These are phyloP conservation scores for Leptinotarsa rubiginosa DNA, from an alignment of 2,888 invertebrate species.

Conservation along the genomic window DNA sequence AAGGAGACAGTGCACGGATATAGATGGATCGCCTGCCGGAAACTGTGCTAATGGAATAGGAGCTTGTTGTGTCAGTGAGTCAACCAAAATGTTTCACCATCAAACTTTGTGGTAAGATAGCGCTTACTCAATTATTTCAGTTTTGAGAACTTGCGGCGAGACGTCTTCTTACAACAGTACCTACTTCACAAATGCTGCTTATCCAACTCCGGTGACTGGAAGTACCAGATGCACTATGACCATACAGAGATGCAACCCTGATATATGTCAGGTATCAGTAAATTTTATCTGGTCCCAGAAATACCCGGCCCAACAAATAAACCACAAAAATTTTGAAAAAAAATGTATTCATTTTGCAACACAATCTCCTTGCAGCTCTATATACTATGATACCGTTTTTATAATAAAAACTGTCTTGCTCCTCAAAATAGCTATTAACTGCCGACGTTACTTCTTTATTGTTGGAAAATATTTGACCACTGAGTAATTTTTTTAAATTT, in stretches of 20 bases:
- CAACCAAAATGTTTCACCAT: not conserved
- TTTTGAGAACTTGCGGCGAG: constrained; percentile 77
- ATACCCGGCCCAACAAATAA: too few relatives aligned
- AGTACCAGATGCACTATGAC: constrained; percentile 78
- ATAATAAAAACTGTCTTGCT: too few relatives aligned
- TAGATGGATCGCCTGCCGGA: constrained; percentile 79
- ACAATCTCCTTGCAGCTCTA: too few relatives aligned
- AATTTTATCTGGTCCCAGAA: not conserved
- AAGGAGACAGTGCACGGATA: constrained; percentile 78
- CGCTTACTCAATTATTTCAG: constrained; percentile 64
- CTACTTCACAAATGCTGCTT: constrained; percentile 83
- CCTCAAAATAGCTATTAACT: too few relatives aligned
- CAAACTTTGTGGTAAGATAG: not conserved
- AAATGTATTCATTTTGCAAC: too few relatives aligned
- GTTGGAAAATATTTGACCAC: too few relatives aligned
- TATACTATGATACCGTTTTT: too few relatives aligned
- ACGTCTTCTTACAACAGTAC: constrained; percentile 79
- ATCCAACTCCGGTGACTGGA: constrained; percentile 77
- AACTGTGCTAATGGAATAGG: constrained; percentile 80
- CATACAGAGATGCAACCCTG: constrained; percentile 75
- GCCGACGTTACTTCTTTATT: too few relatives aligned
- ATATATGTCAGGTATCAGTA: constrained; percentile 74
- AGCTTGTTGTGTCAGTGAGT: constrained; percentile 86
- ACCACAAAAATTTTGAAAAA: too few relatives aligned
- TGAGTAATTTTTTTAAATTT: too few relatives aligned